Evolutionary conservation across 2,888 invertebrate species (phyloP), one percentile per base, ranked within the genome.

Genomic region (Blastobasis adustella): DNA sequence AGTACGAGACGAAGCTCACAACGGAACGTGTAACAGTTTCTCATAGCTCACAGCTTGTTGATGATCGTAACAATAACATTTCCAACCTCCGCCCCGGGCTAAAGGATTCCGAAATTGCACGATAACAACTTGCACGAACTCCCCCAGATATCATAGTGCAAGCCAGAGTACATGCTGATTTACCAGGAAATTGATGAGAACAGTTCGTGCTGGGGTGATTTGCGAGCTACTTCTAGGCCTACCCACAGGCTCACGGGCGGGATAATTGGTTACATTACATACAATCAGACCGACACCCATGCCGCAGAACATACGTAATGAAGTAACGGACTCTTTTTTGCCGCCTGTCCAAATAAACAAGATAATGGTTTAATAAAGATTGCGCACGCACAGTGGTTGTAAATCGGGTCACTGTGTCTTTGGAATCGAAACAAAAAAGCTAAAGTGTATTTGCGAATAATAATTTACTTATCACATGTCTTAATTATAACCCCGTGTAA

Each of bases 311-410:
- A 36, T 40, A 51, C 10, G 44, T 65, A 65, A 62, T 62, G 23
- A 23, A 23, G 66, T 79, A 79, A 79, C 79, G 77, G 78, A 60
- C 63, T 51, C 54, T 66, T 80, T 79, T 80, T 81, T 78, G 69
- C 69, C 62, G 63, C 71, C 68, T 71, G 69, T 69, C 62, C 63
- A 61, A 63, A 62, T 64, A 68, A 71, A 73, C 70, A 73, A 74
- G 76, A 78, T 73, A 73, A 65, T 53, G 36, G 37, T 37, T 49
- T 6, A 40, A 39, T 38, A 40, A n/a, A 10, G 37, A 6, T 47
- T 10, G 42, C 42, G 42, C 9, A n/a, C 5, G n/a, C 42, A 42
- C 9, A 42, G 9, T 42, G 10, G 39, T 37, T 37, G 38, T 39
- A 42, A 71, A 71, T 69, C 73, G 67, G 67, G 63, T 62, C 61